Base-by-base conservation (phyloP, 2,888 invertebrate genomes). In the Pollenia labialis region DNA sequence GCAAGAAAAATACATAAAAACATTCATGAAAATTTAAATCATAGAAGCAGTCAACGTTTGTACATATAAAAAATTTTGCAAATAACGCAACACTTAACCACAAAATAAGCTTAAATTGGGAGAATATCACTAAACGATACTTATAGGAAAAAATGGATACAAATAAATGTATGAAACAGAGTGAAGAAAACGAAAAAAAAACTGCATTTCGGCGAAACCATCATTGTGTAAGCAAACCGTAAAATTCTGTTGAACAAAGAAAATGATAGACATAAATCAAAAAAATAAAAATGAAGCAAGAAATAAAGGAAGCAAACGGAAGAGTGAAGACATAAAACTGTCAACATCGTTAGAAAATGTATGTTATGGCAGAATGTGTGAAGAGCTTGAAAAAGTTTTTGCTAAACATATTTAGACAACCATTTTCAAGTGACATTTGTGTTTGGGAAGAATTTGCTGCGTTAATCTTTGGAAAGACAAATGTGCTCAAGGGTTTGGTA, bases 321-420 rank as follows among this genome's bases (percentile, higher is more conserved):
- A 52, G 74, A 44, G 11, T 46, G 64, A 75, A 85, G 79, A 69
- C 81, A 85, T 48, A 11, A 66, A 69, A 60, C 64, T 81, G 68
- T 85, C 75, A 76, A 60, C 60, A 44, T 54, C 50, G 46, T 3
- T 60, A 54, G 69, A 46, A 82, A 62, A 82, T 60, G 6, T 68
- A 8, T 40, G 12, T 32, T 32, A 32, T 32, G 32, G 6, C 4
- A 32, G 18, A 69, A 54, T 64, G 18, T 46, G 44, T 42, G 11
- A 64, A 60, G 42, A 60, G 58, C n/a, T n/a, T 12, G n/a, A 9
- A 42, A n/a, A n/a, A 1, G 32, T 42, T 14, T 60, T 40, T 60
- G 4, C 12, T 68, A 11, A 32, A 32, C 32, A 32, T 32, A 32
- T 32, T 32, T 32, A 32, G 32, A 32, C 32, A 32, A 32, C 4